Conservation (phyloP, 2,888 invertebrate genomes). For the Diaperis boleti region DNA sequence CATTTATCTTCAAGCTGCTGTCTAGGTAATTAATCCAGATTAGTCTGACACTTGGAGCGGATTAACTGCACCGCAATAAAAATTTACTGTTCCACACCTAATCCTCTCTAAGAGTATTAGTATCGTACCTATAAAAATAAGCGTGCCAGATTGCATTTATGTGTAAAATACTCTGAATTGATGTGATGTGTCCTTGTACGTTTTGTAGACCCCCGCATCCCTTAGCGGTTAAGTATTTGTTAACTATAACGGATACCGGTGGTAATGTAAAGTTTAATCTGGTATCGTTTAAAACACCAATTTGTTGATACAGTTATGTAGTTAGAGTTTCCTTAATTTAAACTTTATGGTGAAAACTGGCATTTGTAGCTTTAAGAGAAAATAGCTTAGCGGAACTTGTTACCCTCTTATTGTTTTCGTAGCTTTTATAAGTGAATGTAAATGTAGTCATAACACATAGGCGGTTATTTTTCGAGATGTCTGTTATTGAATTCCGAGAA, state of each 20-base stretch:
- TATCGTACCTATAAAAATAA: constrained; percentile 31
- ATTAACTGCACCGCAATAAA: constrained; percentile 12
- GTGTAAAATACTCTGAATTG: constrained; percentile 30
- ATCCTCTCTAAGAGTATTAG: constrained; percentile 16
- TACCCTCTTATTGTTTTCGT: no score
- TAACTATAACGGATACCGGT: constrained; percentile 10
- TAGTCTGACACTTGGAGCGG: constrained; percentile 1
- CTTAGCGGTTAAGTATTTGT: constrained; percentile 16
- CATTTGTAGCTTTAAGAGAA: constrained; percentile 24
- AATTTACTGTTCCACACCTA: constrained; percentile 27
- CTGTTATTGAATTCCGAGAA: no score
- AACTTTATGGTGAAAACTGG: not conserved
- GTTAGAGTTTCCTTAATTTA: constrained; percentile 18
- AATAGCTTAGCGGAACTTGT: not conserved
- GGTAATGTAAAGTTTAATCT: no score
- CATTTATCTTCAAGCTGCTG: no score
- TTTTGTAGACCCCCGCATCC: constrained; percentile 20
- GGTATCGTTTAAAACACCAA: constrained; percentile 38
- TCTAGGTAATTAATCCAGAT: constrained; percentile 5
- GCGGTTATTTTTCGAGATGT: no score
- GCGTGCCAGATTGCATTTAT: constrained; percentile 44
- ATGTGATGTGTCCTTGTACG: constrained; percentile 35
- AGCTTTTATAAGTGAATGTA: no score
- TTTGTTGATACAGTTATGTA: constrained; percentile 13
- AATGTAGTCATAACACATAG: no score